A percentile compares a stretch with the other conserved stretches of the same genome.
These are phyloP conservation scores for Lophura swinhoii DNA, from an alignment of 2,797 vertebrate species.

Conservation along the genomic window DNA sequence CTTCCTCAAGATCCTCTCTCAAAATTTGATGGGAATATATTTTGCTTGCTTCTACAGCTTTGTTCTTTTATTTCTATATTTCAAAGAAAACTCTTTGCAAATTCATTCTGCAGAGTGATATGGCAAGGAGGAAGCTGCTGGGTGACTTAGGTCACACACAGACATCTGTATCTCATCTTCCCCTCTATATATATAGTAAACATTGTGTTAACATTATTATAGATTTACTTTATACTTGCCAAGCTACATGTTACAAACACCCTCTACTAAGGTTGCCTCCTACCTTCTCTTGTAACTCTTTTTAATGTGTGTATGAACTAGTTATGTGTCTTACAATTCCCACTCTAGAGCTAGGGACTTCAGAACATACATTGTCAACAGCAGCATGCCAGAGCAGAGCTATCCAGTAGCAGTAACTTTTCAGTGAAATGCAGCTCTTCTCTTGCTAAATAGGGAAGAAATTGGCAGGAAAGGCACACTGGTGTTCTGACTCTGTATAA, in stretches of 20 bases:
- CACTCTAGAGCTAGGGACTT: not conserved
- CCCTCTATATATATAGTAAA: not conserved
- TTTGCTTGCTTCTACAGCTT: not conserved
- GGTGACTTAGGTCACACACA: too few relatives aligned
- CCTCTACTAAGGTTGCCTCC: not conserved
- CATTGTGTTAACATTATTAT: not conserved
- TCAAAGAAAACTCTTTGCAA: not conserved
- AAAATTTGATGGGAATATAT: not conserved
- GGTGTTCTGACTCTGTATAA: not conserved
- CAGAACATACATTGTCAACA: not conserved
- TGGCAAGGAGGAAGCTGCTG: not conserved
- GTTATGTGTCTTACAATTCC: not conserved
- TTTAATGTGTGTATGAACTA: not conserved
- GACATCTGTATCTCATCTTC: accelerated
- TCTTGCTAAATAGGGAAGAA: not conserved
- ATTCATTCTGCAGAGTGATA: not conserved
- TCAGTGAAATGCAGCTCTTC: not conserved
- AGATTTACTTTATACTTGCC: not conserved
- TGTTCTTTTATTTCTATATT: not conserved
- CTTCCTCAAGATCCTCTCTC: not conserved
- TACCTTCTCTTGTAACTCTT: not conserved
- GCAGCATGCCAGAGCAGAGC: not conserved
- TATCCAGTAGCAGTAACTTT: accelerated
- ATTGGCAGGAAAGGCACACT: not conserved
- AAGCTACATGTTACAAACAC: accelerated